These are phyloP conservation scores for Morpho deidamia DNA, from an alignment of 2,888 invertebrate species.

Conservation along the genomic window DNA sequence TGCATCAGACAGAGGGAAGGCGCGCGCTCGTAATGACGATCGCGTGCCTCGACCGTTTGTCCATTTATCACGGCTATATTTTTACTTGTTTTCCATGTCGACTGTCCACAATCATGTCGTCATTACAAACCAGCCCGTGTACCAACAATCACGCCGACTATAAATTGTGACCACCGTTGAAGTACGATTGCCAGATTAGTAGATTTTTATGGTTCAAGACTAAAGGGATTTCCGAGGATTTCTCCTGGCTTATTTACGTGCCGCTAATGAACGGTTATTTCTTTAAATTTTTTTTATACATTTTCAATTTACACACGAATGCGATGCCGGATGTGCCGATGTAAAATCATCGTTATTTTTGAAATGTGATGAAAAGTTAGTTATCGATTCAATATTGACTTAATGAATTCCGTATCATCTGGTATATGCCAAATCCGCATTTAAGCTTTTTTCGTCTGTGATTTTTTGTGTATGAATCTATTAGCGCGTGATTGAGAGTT, in stretches of 20 bases:
- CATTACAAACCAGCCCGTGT: slow-evolving; percentile 67
- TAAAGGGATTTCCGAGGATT: slow-evolving; percentile 35
- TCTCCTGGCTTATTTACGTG: slow-evolving; percentile 27
- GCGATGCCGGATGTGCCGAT: slow-evolving; percentile 24
- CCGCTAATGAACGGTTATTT: slow-evolving; percentile 32
- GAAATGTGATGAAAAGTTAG: slow-evolving; percentile 36
- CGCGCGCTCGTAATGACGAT: slow-evolving; percentile 49
- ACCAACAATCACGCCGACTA: slow-evolving; percentile 55
- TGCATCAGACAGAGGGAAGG: slow-evolving; percentile 29
- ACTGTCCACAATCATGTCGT: slow-evolving; percentile 72
- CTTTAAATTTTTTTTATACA: slow-evolving; percentile 27
- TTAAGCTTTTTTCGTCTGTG: slow-evolving; percentile 51
- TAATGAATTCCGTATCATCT: slow-evolving; percentile 55
- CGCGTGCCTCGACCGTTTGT: slow-evolving; percentile 51
- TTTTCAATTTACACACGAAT: slow-evolving; percentile 20
- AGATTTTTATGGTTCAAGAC: slow-evolving; percentile 33
- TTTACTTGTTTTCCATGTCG: slow-evolving; percentile 70
- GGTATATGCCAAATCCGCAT: slow-evolving; percentile 68
- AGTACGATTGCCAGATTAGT: slow-evolving; percentile 58
- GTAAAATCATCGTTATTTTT: slow-evolving; percentile 32
- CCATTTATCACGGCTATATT: slow-evolving; percentile 69
- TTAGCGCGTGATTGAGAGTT: slow-evolving; percentile 73
- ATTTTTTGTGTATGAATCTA: slow-evolving; percentile 65
- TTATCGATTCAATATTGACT: slow-evolving; percentile 60
- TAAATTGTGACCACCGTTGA: slow-evolving; percentile 72